A percentile compares a stretch with the other conserved stretches of the same genome.
These are phyloP conservation scores for Harpalus rufipes DNA, from an alignment of 2,888 invertebrate genomes.

Conservation along the genomic window DNA sequence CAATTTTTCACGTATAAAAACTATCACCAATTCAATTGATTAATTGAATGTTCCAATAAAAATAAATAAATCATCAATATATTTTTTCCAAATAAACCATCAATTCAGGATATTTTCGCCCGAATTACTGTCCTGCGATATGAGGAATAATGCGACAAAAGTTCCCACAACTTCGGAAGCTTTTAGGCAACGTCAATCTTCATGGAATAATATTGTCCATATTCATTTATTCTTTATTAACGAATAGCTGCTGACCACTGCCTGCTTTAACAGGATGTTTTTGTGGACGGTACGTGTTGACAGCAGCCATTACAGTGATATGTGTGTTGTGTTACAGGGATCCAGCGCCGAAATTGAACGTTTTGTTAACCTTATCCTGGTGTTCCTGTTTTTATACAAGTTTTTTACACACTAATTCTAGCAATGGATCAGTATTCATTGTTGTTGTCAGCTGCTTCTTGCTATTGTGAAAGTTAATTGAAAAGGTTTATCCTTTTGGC, in stretches of 20 bases:
- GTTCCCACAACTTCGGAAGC: not conserved
- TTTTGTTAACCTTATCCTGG: not conserved
- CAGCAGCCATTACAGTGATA: not conserved
- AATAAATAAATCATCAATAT: too few species aligned
- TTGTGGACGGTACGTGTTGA: not conserved
- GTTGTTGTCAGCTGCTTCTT: not conserved
- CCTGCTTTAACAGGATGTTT: not conserved
- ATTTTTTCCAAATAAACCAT: too few species aligned
- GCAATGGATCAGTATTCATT: too few species aligned
- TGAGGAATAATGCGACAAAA: not conserved
- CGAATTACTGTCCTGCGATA: not conserved
- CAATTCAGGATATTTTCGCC: too few species aligned
- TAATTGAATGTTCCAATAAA: too few species aligned
- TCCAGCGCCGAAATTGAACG: not conserved
- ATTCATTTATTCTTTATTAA: constrained; percentile 7
- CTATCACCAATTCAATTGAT: too few species aligned
- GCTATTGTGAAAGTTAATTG: not conserved
- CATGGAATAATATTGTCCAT: not conserved
- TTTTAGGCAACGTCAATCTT: not conserved
- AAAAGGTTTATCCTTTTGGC: not conserved
- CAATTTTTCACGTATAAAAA: too few species aligned
- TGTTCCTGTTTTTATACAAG: not conserved
- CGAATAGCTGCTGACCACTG: not conserved
- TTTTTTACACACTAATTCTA: not conserved
- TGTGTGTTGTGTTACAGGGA: not conserved